Conservation (phyloP, 2,888 invertebrate genomes). For the Alloplasta piceator region DNA sequence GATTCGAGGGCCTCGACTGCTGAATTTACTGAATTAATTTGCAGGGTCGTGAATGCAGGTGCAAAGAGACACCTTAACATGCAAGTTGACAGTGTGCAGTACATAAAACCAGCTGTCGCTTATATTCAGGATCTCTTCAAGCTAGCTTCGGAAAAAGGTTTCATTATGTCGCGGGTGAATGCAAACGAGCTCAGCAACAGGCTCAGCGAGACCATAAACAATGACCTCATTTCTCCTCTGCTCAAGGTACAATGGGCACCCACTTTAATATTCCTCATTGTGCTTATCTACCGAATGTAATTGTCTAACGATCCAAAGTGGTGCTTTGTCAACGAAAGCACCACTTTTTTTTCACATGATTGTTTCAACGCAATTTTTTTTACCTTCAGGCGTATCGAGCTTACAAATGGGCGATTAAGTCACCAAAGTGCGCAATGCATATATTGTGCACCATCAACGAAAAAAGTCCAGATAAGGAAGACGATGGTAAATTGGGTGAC, state of each 20-base stretch:
- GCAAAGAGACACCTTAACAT: conserved; percentile 89
- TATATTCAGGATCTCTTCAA: conserved; percentile 89
- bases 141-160: conserved; percentile 89
- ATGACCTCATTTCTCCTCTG: conserved; percentile 92
- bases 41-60: conserved; percentile 87
- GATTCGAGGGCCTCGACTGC: neutral
- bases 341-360: neutral
- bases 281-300: conserved; percentile 4
- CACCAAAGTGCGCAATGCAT: conserved; percentile 90
- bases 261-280: neutral
- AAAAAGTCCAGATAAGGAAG: conserved; percentile 86
- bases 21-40: conserved; percentile 27
- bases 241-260: conserved; percentile 82
- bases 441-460: conserved; percentile 91
- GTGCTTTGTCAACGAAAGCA: neutral
- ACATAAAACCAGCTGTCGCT: conserved; percentile 90
- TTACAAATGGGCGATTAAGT: conserved; percentile 88
- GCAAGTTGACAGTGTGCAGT: conserved; percentile 89
- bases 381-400: conserved; percentile 88
- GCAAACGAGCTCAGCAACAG: conserved; percentile 90
- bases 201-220: conserved; percentile 91
- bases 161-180: conserved; percentile 87
- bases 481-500: conserved; percentile 83
- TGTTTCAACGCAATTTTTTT: conserved; percentile 4
- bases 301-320: neutral